Conservation (phyloP, 2,113 vertebrate species). For the Pluvialis apricaria region DNA sequence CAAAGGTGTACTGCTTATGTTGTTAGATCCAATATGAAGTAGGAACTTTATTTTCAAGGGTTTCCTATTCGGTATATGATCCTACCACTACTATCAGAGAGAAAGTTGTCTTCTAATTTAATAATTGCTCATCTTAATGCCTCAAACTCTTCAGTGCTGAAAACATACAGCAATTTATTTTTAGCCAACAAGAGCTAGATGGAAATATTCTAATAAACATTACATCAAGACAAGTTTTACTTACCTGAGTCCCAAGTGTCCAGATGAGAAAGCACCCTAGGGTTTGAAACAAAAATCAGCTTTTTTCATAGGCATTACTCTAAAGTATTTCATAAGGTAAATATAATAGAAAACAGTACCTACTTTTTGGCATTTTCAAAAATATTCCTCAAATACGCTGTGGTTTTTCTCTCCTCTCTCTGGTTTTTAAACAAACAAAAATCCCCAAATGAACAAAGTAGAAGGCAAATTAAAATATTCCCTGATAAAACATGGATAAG, state of each 20-base stretch:
- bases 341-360: slow-evolving; percentile 44
- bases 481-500: background rate
- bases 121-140: background rate
- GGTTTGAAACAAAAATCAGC: slow-evolving; percentile 20
- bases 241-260: slow-evolving; percentile 82
- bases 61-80: background rate
- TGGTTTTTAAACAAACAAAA: slow-evolving; percentile 67
- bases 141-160: background rate
- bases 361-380: slow-evolving; percentile 90
- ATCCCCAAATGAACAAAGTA: background rate
- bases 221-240: slow-evolving; percentile 8
- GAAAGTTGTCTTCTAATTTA: background rate
- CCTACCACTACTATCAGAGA: background rate
- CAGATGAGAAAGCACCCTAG: slow-evolving; percentile 86
- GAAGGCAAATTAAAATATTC: background rate
- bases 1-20: background rate
- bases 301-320: background rate
- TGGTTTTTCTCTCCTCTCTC: slow-evolving; percentile 74
- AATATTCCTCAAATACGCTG: slow-evolving; percentile 74
- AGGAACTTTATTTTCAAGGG: background rate
- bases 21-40: background rate
- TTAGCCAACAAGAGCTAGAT: background rate
- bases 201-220: background rate
- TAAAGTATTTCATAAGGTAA: background rate
- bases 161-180: background rate